Conservation (phyloP, 2,113 vertebrate genomes). For the Sapajus apella region DNA sequence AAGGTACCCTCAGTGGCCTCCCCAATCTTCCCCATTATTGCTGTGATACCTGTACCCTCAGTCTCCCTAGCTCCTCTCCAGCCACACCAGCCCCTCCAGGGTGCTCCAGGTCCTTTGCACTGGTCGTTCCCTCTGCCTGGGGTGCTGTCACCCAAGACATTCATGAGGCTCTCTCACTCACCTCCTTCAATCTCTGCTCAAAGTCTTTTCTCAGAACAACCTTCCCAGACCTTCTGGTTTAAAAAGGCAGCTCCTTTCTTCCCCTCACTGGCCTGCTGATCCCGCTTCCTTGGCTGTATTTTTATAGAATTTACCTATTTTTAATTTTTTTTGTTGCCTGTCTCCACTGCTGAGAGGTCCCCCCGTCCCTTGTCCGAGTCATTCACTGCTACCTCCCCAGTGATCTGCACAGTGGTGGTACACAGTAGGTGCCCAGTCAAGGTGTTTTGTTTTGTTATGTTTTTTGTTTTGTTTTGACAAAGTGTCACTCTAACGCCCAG, state of each 20-base stretch:
- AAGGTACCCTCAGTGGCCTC: not conserved
- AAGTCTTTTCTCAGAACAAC: not conserved
- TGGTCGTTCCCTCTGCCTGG: rapidly evolving
- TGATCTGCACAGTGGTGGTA: not conserved
- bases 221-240: not conserved
- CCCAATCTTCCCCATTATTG: not conserved
- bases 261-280: rapidly evolving
- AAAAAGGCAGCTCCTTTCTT: not conserved
- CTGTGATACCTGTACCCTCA: not conserved
- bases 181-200: not conserved
- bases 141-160: no score
- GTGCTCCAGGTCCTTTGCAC: not conserved
- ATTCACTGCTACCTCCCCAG: not conserved
- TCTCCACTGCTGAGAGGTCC: not conserved
- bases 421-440: not conserved
- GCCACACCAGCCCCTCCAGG: not conserved
- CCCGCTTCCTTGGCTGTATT: not conserved
- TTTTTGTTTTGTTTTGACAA: no score
- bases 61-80: not conserved
- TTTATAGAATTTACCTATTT: not conserved
- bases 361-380: not conserved
- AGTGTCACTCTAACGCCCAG: no score
- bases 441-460: not conserved
- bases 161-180: not conserved
- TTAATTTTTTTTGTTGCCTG: not conserved